These are phyloP conservation scores for Melanotaenia parkinsoni DNA, from an alignment of 2,797 vertebrate genomes.

Conservation along the genomic window DNA sequence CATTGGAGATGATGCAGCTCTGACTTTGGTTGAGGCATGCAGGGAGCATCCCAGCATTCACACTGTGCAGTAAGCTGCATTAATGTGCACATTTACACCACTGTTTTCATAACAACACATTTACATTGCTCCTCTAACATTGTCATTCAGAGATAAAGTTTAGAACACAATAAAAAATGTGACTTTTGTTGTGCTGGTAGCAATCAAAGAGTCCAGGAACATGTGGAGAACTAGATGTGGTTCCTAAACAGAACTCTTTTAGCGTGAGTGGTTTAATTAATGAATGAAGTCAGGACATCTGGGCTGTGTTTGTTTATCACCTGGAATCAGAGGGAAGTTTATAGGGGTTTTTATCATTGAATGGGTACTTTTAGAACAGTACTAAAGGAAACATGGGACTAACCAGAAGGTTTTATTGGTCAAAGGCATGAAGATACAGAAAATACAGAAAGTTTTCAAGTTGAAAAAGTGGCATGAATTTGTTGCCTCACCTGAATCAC, in stretches of 20 bases:
- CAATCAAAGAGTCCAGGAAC: neutral
- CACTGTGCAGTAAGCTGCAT: slow-evolving; percentile 90
- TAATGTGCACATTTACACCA: neutral
- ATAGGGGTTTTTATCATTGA: neutral
- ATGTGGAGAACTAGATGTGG: neutral
- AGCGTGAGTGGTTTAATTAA: neutral
- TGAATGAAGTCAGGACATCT: neutral
- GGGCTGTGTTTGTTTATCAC: neutral
- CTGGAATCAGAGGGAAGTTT: too few relatives aligned
- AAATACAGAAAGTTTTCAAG: too few relatives aligned
- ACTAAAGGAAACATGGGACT: too few relatives aligned
- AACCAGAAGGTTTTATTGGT: too few relatives aligned
- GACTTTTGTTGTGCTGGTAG: too few relatives aligned
- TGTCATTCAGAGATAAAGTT: neutral
- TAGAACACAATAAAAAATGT: too few relatives aligned
- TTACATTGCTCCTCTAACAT: neutral
- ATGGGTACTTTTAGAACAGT: too few relatives aligned
- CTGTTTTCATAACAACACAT: neutral
- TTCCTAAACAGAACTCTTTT: neutral
- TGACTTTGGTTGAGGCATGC: slow-evolving; percentile 89
- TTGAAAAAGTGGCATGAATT: too few relatives aligned
- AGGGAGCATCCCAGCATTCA: slow-evolving; percentile 87
- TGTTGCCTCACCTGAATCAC: too few relatives aligned
- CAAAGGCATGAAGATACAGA: too few relatives aligned
- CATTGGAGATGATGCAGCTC: slow-evolving; percentile 87